Conservation (phyloP, 2,888 invertebrate genomes). For the Eilema depressum region DNA sequence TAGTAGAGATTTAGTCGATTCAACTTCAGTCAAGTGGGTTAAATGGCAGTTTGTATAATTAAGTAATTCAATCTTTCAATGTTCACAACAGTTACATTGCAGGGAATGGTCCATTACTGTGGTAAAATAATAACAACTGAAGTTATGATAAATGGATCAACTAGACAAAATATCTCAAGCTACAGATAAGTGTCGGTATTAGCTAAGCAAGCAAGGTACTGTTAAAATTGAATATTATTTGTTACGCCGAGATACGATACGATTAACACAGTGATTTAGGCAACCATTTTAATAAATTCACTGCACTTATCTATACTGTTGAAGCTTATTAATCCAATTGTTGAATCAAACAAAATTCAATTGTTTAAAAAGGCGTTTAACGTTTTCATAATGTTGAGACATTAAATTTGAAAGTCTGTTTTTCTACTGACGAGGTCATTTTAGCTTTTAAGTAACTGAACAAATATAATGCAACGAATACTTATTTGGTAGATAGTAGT, state of each 20-base stretch:
- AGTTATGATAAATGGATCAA: too few species aligned
- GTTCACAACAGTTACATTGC: background rate
- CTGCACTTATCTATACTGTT: background rate
- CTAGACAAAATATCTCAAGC: too few species aligned
- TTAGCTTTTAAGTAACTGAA: too few species aligned
- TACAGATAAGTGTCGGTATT: too few species aligned
- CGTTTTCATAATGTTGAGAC: background rate
- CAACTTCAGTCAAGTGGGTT: slow-evolving; percentile 10
- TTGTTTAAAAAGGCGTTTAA: background rate
- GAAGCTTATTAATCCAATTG: background rate
- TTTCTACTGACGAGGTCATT: too few species aligned
- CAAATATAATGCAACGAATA: too few species aligned
- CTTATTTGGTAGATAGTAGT: too few species aligned
- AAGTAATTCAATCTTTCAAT: slow-evolving; percentile 12
- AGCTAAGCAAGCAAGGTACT: too few species aligned
- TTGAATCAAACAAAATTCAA: background rate
- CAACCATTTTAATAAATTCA: background rate
- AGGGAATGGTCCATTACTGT: background rate
- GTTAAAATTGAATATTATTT: too few species aligned
- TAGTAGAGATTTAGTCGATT: slow-evolving; percentile 16
- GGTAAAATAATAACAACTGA: background rate
- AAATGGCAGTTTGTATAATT: slow-evolving; percentile 19
- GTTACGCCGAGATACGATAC: too few species aligned
- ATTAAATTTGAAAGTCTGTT: too few species aligned
- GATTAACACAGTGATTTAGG: too few species aligned